Percentiles rank a stretch among this genome's conserved stretches.
Conservation (phyloP, 2,888 invertebrate genomes). For the Galerucella pusilla region DNA sequence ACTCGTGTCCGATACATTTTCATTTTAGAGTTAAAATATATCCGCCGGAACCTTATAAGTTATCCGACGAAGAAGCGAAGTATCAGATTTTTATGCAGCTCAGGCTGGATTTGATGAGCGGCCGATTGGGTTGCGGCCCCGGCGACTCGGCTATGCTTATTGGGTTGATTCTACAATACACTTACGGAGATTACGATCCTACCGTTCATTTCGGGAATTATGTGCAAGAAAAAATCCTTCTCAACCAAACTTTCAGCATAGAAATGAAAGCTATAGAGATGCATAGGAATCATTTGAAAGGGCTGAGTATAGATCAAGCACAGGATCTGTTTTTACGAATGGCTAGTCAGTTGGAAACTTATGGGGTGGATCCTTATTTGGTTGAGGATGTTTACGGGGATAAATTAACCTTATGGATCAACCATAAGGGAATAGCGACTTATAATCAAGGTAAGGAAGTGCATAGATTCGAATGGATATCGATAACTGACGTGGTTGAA, state of each 20-base stretch:
- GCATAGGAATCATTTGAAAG: constrained; percentile 43
- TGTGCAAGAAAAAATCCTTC: constrained; percentile 43
- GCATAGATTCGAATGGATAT: constrained; percentile 42
- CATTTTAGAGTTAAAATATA: constrained; percentile 49
- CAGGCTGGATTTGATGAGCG: constrained; percentile 46
- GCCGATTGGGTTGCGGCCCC: constrained; percentile 42
- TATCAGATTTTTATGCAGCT: constrained; percentile 47
- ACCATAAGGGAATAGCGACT: constrained; percentile 44
- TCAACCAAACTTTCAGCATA: constrained; percentile 44
- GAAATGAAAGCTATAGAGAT: constrained; percentile 49
- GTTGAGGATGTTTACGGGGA: constrained; percentile 39
- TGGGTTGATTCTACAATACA: constrained; percentile 46
- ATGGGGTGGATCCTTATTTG: constrained; percentile 48
- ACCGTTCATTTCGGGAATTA: constrained; percentile 41
- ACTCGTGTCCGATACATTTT: constrained; percentile 44
- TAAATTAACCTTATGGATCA: constrained; percentile 46
- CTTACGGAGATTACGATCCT: constrained; percentile 42
- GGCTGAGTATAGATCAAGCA: constrained; percentile 40
- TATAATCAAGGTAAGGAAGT: constrained; percentile 37
- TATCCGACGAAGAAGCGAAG: constrained; percentile 41
- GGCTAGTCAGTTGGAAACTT: constrained; percentile 48
- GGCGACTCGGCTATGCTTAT: constrained; percentile 46
- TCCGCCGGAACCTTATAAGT: constrained; percentile 49
- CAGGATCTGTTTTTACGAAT: constrained; percentile 48
- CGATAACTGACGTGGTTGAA: constrained; percentile 42